Evolutionary conservation across 2,113 vertebrate species (phyloP).

Genomic region (Orientallactaga bullata): DNA sequence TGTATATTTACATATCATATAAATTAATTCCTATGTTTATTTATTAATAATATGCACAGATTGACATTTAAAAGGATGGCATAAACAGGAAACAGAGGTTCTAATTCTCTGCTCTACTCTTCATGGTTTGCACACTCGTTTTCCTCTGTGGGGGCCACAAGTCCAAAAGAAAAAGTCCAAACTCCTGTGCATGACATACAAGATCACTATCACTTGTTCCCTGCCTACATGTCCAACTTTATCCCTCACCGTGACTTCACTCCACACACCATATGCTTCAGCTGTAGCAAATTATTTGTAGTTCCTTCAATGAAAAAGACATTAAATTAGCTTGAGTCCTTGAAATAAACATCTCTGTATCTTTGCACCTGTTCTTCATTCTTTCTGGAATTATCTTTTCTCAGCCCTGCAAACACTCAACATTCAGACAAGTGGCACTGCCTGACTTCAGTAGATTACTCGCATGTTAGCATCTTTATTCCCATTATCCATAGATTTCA

Average conservation of each 20-base stretch:
- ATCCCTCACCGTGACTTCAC: not conserved
- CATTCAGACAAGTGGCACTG: not conserved
- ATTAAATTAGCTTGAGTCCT: conserved; percentile 19
- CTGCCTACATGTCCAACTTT: not conserved
- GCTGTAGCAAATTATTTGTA: conserved; percentile 51
- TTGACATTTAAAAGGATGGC: not conserved
- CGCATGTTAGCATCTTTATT: not conserved
- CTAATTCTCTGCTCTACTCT: not conserved
- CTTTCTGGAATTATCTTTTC: not conserved
- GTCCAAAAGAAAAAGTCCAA: not conserved
- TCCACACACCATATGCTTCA: conserved; percentile 67
- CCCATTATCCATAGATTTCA: not conserved
- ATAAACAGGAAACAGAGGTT: not conserved
- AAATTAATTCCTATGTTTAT: not conserved
- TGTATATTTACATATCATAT: not conserved
- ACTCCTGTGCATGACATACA: not conserved
- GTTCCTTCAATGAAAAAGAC: conserved; percentile 50
- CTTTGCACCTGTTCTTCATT: not conserved
- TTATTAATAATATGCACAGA: conserved; percentile 9
- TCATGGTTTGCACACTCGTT: not conserved
- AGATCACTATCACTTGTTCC: not conserved
- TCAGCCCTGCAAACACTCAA: not conserved
- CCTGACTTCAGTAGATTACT: not conserved
- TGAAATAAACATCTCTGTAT: conserved; percentile 33
- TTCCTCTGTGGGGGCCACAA: not conserved